Evolutionary conservation across 64 coral and sea anemone genomes (phyloP).

Genomic region (Porites australiensis): DNA sequence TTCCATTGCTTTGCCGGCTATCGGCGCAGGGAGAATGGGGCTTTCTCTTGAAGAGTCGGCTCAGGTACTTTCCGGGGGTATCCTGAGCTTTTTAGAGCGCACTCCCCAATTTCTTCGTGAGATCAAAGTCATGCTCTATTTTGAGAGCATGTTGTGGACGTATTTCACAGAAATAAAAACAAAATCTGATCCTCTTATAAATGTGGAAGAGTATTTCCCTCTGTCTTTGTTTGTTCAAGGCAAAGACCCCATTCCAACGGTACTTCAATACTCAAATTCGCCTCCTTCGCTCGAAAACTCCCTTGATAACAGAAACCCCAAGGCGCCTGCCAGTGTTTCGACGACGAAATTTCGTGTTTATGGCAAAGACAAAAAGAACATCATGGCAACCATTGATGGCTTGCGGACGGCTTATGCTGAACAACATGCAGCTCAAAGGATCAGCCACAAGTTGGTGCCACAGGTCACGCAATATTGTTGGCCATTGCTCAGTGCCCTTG

Average conservation of each 20-base stretch:
- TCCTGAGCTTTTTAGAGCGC: constrained; percentile 17
- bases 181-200: background rate
- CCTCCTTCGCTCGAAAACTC: too few species aligned
- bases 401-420: background rate
- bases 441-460: constrained; percentile 10
- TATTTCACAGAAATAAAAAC: background rate
- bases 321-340: background rate
- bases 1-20: constrained; percentile 27
- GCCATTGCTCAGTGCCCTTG: background rate
- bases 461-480: background rate
- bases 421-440: background rate
- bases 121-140: background rate
- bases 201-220: constrained; percentile 6
- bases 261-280: too few species aligned
- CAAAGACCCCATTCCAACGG: background rate
- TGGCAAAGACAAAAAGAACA: background rate
- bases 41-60: background rate
- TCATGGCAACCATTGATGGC: background rate
- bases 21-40: background rate
- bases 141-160: background rate
- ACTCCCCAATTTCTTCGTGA: background rate
- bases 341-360: constrained; percentile 21
- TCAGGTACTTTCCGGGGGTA: background rate
- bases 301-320: background rate
- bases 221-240: too few species aligned